Evolutionary conservation across 2,888 invertebrate species (phyloP).

Genomic region (Serrognathus titanus): DNA sequence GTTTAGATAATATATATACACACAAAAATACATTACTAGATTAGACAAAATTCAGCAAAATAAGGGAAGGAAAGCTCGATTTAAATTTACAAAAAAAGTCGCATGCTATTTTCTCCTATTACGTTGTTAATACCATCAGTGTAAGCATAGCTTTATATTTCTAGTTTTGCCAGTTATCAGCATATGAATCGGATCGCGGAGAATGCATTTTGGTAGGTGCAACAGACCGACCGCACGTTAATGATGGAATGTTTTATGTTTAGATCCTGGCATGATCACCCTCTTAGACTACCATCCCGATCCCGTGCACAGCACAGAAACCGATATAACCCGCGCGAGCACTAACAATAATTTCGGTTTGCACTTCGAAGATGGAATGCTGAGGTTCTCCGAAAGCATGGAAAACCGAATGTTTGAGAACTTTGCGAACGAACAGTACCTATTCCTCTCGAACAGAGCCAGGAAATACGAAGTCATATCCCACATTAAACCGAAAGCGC

Average conservation of each 20-base stretch:
- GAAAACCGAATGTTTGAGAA: too few relatives aligned
- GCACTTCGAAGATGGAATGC: too few relatives aligned
- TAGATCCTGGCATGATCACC: constrained; percentile 9
- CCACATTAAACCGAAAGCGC: constrained; percentile 6
- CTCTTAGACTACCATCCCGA: constrained; percentile 5
- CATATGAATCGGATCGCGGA: constrained; percentile 36
- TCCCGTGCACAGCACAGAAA: not conserved
- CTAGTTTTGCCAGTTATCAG: constrained; percentile 48
- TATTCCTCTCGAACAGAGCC: not conserved
- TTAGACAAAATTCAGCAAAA: too few relatives aligned
- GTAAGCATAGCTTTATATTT: constrained; percentile 28
- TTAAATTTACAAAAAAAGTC: too few relatives aligned
- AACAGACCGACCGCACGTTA: constrained; percentile 22
- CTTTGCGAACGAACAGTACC: not conserved
- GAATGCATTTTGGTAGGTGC: constrained; percentile 35
- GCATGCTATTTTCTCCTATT: too few relatives aligned
- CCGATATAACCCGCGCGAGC: not conserved
- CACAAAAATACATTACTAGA: too few relatives aligned
- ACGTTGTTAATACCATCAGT: not conserved
- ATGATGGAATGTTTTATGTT: constrained; percentile 10
- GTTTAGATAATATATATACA: too few relatives aligned
- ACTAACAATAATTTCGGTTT: not conserved
- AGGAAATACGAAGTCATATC: constrained; percentile 1
- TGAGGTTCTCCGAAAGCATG: too few relatives aligned
- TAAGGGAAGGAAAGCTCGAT: too few relatives aligned